phyloP scores from a whole-genome alignment of 1,140 invertebrate species.

The Hylaeus volcanicus region DNA sequence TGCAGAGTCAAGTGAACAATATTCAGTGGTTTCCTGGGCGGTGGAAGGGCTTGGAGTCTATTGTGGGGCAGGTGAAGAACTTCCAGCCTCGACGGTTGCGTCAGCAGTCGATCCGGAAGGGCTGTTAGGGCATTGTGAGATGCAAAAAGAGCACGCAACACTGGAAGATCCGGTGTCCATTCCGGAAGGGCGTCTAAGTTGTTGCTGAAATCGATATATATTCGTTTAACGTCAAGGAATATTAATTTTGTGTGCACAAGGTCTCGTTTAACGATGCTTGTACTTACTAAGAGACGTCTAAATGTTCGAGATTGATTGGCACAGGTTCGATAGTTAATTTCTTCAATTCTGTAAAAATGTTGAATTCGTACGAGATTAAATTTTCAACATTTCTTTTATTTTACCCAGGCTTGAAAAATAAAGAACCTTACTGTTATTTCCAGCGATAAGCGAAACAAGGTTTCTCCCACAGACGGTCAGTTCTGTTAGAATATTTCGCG shows the following conservation, averaged over 20 bases:
- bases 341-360: slow-evolving; percentile 82
- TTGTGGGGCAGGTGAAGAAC: slow-evolving; percentile 89
- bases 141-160: slow-evolving; percentile 86
- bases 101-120: slow-evolving; percentile 87
- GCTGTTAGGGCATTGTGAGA: slow-evolving; percentile 87
- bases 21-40: slow-evolving; percentile 84
- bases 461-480: slow-evolving; percentile 85
- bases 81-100: slow-evolving; percentile 86
- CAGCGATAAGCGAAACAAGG: slow-evolving; percentile 86
- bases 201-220: slow-evolving; percentile 80
- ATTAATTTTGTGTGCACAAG: too few relatives aligned
- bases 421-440: slow-evolving; percentile 86
- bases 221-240: not conserved
- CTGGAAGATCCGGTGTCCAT: slow-evolving; percentile 89
- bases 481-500: slow-evolving; percentile 85
- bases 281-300: slow-evolving; percentile 88
- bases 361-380: not conserved
- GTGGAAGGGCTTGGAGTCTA: slow-evolving; percentile 86
- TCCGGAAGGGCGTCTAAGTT: slow-evolving; percentile 87
- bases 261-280: slow-evolving; percentile 2
- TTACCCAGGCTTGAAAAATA: not conserved
- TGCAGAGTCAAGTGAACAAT: slow-evolving; percentile 88
- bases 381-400: not conserved
- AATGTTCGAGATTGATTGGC: slow-evolving; percentile 85
- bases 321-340: slow-evolving; percentile 84